These are phyloP conservation scores for Pyrgilauda ruficollis DNA, from an alignment of 2,113 vertebrate genomes.

Conservation along the genomic window DNA sequence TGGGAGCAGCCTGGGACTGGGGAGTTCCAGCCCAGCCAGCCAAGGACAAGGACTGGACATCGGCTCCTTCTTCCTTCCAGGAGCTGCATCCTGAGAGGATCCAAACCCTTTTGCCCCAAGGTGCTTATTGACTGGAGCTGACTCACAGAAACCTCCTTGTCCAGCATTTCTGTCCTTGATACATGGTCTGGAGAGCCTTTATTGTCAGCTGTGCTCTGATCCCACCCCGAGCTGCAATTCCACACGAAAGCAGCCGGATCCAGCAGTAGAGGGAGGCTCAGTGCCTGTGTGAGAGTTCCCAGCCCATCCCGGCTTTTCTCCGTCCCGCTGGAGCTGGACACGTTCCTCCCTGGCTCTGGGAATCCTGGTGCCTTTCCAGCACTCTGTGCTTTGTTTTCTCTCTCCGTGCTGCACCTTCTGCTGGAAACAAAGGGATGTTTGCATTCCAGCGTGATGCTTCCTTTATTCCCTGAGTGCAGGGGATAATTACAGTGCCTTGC, in stretches of 20 bases:
- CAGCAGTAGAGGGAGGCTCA: not conserved
- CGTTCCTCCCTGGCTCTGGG: not conserved
- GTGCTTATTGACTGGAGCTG: not conserved
- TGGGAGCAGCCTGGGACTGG: not conserved
- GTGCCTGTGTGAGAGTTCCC: not conserved
- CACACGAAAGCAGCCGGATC: not conserved
- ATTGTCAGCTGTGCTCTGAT: not conserved
- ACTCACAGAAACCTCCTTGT: not conserved
- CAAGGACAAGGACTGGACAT: not conserved
- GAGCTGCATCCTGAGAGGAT: not conserved
- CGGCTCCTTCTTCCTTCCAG: not conserved
- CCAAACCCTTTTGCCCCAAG: not conserved
- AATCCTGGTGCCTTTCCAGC: not conserved
- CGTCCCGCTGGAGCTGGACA: not conserved
- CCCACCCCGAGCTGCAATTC: not conserved
- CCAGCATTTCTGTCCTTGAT: not conserved
- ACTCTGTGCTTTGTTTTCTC: not conserved
- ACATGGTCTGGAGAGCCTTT: not conserved
- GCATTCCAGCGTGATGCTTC: not conserved
- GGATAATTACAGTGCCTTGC: not conserved
- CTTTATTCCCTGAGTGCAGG: not conserved
- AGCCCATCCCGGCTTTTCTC: not conserved
- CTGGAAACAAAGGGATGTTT: conserved; percentile 22
- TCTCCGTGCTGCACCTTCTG: not conserved
- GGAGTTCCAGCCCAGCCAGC: not conserved